Base-by-base conservation (phyloP, 2,113 vertebrate species). In the Catharus bicknelli region DNA sequence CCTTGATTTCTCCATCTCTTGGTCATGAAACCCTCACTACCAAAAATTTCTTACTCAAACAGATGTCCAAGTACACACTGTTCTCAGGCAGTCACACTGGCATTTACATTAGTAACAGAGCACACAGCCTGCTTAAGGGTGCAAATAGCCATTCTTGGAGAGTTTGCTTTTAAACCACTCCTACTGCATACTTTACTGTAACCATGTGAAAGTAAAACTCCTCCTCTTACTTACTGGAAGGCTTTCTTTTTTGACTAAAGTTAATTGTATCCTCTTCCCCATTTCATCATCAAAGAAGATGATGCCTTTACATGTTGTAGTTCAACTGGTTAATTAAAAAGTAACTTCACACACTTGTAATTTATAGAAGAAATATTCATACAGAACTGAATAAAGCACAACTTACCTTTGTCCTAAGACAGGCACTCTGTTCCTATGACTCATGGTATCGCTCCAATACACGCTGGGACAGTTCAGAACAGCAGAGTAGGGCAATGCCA, bases 401-500 rank as follows among this genome's bases (percentile, higher is more conserved):
- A 94, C 95, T 94, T 93, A 93, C 84, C 86, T 95, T 68, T 63
- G 61, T 88, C 84, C 89, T 69, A 81, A 38, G 75, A 70, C 66
- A 87, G 94, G 85, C 80, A 77, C 77, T 70, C 85, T 90, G 74
- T 82, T 90, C 82, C 92, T 85, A 55, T 74, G 86, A 93, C 43
- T 75, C 61, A 3, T 5, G 29, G 48, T 55, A 92, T 30, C 55
- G 8, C 82, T 83, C 57, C 83, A 87, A 57, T 36, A 90, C 38
- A 34, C 42, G 63, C 53, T 73, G 76, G 72, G 74, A 91, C 81
- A 79, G 83, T 94, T 95, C 91, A 94, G 83, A 94, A 43, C 22
- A 93, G 86, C 83, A 95, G 77, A 90, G 72, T 53, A 61, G 93
- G 76, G 80, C 91, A 96, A 73, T 93, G 94, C 90, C 38, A 92